Evolutionary conservation across 2,888 invertebrate species (phyloP).

Genomic region (Folsomia manolachei): DNA sequence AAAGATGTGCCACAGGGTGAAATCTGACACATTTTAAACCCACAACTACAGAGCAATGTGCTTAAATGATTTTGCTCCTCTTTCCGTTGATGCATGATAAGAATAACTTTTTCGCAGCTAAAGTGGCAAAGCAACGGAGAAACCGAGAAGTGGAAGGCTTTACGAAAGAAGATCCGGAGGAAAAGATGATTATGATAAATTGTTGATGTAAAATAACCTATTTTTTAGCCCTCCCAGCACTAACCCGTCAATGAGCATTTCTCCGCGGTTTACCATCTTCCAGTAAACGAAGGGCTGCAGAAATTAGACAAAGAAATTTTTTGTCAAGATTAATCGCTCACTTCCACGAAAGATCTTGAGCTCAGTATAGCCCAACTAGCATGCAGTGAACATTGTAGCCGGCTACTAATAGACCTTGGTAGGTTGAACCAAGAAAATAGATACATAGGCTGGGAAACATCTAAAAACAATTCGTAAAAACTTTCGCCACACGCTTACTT

Average conservation of each 20-base stretch:
- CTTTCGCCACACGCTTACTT: slow-evolving; percentile 22
- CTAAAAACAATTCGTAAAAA: no score
- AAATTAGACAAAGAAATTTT: slow-evolving; percentile 23
- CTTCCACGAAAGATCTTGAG: slow-evolving; percentile 8
- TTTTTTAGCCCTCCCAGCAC: slow-evolving; percentile 56
- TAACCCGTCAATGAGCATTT: slow-evolving; percentile 81
- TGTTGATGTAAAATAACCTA: slow-evolving; percentile 40
- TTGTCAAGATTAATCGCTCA: slow-evolving; percentile 22
- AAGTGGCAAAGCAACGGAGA: background rate
- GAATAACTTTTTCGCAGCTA: slow-evolving; percentile 1
- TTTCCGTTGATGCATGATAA: background rate
- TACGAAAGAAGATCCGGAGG: slow-evolving; percentile 14
- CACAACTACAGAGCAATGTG: background rate
- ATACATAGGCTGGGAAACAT: no score
- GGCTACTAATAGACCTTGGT: no score
- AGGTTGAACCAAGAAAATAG: no score
- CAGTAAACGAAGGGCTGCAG: slow-evolving; percentile 66
- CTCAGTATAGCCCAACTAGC: background rate
- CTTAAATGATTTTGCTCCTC: slow-evolving; percentile 7
- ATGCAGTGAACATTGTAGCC: no score
- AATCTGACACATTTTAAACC: background rate
- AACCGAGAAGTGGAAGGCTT: slow-evolving; percentile 3
- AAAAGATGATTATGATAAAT: slow-evolving; percentile 24
- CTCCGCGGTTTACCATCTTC: slow-evolving; percentile 68
- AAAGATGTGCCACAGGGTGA: background rate